Evolutionary conservation across 2,797 vertebrate genomes (phyloP).

Genomic region (Pipistrellus pygmaeus): DNA sequence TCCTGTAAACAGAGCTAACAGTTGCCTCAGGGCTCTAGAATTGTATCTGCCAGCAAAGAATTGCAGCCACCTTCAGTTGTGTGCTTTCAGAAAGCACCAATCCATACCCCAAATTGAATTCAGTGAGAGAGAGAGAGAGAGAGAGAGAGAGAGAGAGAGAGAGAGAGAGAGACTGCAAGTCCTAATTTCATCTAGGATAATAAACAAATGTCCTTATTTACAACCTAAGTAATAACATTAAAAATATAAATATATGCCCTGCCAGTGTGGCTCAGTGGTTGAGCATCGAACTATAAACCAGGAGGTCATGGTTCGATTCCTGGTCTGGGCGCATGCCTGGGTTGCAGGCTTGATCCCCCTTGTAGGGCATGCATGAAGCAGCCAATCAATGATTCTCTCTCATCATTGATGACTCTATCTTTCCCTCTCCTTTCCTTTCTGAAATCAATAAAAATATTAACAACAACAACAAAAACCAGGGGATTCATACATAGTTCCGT

Average conservation of each 20-base stretch:
- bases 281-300: too few species aligned
- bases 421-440: too few species aligned
- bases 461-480: not conserved
- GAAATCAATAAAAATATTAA: not conserved
- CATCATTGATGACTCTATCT: too few species aligned
- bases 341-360: too few species aligned
- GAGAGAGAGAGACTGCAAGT: not conserved
- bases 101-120: not conserved
- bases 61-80: not conserved
- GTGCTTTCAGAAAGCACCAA: not conserved
- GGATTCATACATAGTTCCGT: not conserved
- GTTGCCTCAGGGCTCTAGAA: not conserved
- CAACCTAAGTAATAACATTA: not conserved
- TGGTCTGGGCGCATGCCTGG: too few species aligned
- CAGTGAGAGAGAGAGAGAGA: not conserved
- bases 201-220: constrained; percentile 24
- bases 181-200: not conserved
- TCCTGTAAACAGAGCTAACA: constrained; percentile 19
- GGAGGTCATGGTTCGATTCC: too few species aligned
- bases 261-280: too few species aligned
- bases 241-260: not conserved
- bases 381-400: too few species aligned
- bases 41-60: not conserved
- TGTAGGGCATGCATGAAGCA: too few species aligned
- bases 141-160: too few species aligned